These are phyloP conservation scores for Percopsis transmontana DNA, from an alignment of 2,113 vertebrate genomes.

Conservation along the genomic window DNA sequence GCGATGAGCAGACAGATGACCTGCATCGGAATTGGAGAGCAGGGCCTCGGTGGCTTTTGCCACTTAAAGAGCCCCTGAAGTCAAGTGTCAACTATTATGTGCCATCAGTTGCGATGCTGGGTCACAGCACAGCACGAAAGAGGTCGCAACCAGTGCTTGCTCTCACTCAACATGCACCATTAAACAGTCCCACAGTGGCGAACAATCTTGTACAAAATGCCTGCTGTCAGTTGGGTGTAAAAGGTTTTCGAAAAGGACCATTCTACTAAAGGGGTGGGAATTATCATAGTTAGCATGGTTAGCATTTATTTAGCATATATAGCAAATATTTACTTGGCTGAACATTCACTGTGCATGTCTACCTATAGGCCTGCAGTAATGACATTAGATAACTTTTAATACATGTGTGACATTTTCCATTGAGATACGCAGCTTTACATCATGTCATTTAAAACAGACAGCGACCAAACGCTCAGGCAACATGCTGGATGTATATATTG, in stretches of 20 bases:
- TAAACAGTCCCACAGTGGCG: constrained; percentile 59
- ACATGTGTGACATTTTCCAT: constrained; percentile 35
- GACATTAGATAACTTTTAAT: constrained; percentile 57
- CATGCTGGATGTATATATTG: constrained; percentile 49
- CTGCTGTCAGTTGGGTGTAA: constrained; percentile 57
- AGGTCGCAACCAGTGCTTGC: constrained; percentile 60
- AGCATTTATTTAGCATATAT: constrained; percentile 28
- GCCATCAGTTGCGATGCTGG: constrained; percentile 68
- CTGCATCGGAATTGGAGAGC: constrained; percentile 67
- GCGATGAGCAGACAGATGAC: constrained; percentile 48
- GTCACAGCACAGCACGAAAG: constrained; percentile 63
- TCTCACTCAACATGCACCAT: constrained; percentile 67
- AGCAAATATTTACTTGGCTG: constrained; percentile 41
- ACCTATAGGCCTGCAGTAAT: constrained; percentile 42
- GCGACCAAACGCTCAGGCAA: constrained; percentile 47
- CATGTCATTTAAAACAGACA: too few relatives aligned
- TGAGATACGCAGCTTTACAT: constrained; percentile 53
- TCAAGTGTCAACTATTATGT: constrained; percentile 75
- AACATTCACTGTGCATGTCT: constrained; percentile 53
- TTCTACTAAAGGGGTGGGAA: constrained; percentile 7
- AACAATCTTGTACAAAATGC: constrained; percentile 39
- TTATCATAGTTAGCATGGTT: too few relatives aligned
- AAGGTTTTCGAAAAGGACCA: constrained; percentile 17
- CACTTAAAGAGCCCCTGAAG: constrained; percentile 72
- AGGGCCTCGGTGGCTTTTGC: constrained; percentile 46